Evolutionary conservation across 1,140 invertebrate genomes (phyloP).

Genomic region (Sycophila sp.): DNA sequence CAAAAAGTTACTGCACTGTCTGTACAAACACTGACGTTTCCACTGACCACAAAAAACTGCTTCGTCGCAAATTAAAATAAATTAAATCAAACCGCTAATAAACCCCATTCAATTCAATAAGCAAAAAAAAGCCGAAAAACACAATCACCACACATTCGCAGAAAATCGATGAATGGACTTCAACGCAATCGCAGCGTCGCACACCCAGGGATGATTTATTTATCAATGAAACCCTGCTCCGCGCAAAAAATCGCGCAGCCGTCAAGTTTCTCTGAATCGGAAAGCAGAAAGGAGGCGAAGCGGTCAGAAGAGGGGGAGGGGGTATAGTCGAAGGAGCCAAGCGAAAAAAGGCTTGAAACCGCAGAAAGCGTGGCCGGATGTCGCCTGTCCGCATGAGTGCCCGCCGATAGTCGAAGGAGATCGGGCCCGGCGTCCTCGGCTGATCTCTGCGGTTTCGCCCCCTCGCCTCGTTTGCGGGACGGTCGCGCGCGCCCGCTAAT

Average conservation of each 20-base stretch:
- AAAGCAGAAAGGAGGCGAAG: slow-evolving; percentile 21
- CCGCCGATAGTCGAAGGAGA: slow-evolving; percentile 35
- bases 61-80: too few species aligned
- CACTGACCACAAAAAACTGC: too few species aligned
- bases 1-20: too few species aligned
- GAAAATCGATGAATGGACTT: too few species aligned
- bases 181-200: too few species aligned
- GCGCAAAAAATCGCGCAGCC: not conserved
- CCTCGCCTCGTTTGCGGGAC: slow-evolving; percentile 26
- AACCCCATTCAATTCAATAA: too few species aligned
- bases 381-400: slow-evolving; percentile 39
- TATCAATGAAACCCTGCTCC: not conserved
- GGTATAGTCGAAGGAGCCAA: slow-evolving; percentile 26
- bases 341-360: slow-evolving; percentile 41
- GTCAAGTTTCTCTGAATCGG: not conserved
- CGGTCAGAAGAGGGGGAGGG: not conserved
- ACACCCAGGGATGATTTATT: slow-evolving; percentile 10
- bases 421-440: slow-evolving; percentile 31
- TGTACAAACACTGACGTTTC: too few species aligned
- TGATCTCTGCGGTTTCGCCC: slow-evolving; percentile 14
- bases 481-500: slow-evolving; percentile 19
- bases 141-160: too few species aligned
- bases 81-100: too few species aligned
- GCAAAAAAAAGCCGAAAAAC: too few species aligned
- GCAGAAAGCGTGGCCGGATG: slow-evolving; percentile 55